A percentile compares a stretch with the other conserved stretches of the same genome.
phyloP scores from a whole-genome alignment of 2,797 vertebrate genomes.

The Micropoecilia bifurca region DNA sequence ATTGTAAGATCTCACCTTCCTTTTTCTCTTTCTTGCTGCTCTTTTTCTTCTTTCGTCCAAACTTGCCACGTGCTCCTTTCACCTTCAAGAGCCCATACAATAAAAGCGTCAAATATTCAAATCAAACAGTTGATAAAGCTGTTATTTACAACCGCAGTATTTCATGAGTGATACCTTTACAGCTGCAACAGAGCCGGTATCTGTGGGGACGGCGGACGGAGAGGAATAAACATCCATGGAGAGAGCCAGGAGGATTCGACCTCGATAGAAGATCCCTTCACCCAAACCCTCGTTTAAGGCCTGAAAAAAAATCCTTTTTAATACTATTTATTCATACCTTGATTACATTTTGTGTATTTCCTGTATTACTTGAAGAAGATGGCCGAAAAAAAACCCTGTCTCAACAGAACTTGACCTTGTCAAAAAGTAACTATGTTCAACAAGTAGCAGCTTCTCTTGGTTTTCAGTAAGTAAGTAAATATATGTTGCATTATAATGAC shows the following conservation, averaged over 20 bases:
- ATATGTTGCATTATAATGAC: neutral
- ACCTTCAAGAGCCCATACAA: slow-evolving; percentile 42
- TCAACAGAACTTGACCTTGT: neutral
- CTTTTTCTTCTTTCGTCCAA: slow-evolving; percentile 87
- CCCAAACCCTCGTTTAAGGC: slow-evolving; percentile 91
- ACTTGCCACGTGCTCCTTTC: slow-evolving; percentile 79
- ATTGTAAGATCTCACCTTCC: slow-evolving; percentile 48
- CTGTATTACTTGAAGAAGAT: neutral
- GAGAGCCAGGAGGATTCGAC: slow-evolving; percentile 87
- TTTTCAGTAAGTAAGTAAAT: neutral
- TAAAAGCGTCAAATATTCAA: neutral
- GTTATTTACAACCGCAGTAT: neutral
- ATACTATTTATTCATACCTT: neutral
- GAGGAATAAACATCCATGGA: slow-evolving; percentile 85
- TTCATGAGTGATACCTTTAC: slow-evolving; percentile 51
- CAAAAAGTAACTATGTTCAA: neutral
- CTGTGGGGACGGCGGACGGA: slow-evolving; percentile 57
- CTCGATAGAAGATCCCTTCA: slow-evolving; percentile 90
- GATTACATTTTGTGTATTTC: too few species aligned
- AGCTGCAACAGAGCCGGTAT: slow-evolving; percentile 62
- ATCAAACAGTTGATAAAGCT: neutral
- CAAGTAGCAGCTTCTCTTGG: neutral
- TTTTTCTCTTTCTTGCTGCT: slow-evolving; percentile 81
- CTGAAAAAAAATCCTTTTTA: slow-evolving; percentile 25
- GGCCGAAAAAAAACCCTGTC: neutral